phyloP scores from a whole-genome alignment of 2,888 invertebrate genomes.

The Stegana nigrithorax region DNA sequence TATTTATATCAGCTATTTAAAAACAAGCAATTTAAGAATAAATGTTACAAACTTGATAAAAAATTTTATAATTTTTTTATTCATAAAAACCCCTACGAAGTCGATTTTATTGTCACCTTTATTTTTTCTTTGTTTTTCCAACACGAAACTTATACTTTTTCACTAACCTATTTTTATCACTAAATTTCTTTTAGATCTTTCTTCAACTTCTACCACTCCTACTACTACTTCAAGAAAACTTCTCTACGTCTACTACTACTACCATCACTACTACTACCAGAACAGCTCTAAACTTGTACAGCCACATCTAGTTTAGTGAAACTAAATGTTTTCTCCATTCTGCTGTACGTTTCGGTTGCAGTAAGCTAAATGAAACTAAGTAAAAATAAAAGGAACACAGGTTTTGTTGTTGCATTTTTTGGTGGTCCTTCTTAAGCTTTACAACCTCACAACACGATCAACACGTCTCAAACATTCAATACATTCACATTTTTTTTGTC shows the following conservation, averaged over 20 bases:
- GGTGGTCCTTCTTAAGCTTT: too few relatives aligned
- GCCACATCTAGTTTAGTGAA: background rate
- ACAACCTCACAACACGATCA: too few relatives aligned
- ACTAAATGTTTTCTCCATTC: background rate
- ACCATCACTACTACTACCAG: slow-evolving; percentile 46
- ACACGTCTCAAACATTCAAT: too few relatives aligned
- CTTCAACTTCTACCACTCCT: slow-evolving; percentile 39
- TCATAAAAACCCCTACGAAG: too few relatives aligned
- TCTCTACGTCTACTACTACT: slow-evolving; percentile 43
- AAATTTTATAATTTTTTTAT: slow-evolving; percentile 19
- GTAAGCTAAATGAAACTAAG: background rate
- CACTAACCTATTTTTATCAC: slow-evolving; percentile 67
- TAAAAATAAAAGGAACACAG: background rate
- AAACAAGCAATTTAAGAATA: slow-evolving; percentile 18
- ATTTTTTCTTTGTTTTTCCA: slow-evolving; percentile 23
- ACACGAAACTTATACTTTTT: slow-evolving; percentile 44
- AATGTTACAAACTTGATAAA: slow-evolving; percentile 35
- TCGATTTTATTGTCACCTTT: slow-evolving; percentile 30
- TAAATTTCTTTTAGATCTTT: slow-evolving; percentile 66
- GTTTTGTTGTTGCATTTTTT: slow-evolving; percentile 2
- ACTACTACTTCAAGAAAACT: slow-evolving; percentile 24
- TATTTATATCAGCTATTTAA: background rate
- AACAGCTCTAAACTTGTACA: background rate
- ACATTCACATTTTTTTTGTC: too few relatives aligned
- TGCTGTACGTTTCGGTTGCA: background rate